phyloP scores from a whole-genome alignment of 2,113 vertebrate species.

The Meles meles region DNA sequence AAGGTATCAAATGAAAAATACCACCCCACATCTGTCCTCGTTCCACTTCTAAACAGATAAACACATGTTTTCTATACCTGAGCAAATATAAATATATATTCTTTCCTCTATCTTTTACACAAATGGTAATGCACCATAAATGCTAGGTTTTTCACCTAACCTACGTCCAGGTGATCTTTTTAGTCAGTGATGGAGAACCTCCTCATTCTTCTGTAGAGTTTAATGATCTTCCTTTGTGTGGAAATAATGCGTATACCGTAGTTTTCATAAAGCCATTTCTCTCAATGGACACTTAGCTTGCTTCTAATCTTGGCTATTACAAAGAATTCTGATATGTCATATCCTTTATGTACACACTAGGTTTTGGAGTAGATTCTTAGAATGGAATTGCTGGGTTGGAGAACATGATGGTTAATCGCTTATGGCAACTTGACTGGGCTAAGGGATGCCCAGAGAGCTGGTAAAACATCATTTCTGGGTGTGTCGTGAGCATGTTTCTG shows the following conservation, averaged over 20 bases:
- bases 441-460: background rate
- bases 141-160: background rate
- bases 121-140: background rate
- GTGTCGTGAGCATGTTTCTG: background rate
- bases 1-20: background rate
- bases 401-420: background rate
- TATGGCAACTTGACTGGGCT: background rate
- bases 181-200: background rate
- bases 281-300: background rate
- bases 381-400: background rate
- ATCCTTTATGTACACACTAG: background rate
- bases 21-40: background rate
- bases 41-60: background rate
- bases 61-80: background rate
- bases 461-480: background rate
- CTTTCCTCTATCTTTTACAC: background rate
- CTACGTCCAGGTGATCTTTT: background rate
- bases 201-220: background rate
- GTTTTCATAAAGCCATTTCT: background rate
- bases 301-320: background rate
- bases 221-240: background rate
- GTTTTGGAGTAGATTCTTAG: slow-evolving; percentile 3
- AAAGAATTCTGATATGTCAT: background rate
- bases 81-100: background rate
- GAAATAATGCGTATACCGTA: background rate